Conservation (phyloP, 1,140 invertebrate species). For the Eulimnadia texana region DNA sequence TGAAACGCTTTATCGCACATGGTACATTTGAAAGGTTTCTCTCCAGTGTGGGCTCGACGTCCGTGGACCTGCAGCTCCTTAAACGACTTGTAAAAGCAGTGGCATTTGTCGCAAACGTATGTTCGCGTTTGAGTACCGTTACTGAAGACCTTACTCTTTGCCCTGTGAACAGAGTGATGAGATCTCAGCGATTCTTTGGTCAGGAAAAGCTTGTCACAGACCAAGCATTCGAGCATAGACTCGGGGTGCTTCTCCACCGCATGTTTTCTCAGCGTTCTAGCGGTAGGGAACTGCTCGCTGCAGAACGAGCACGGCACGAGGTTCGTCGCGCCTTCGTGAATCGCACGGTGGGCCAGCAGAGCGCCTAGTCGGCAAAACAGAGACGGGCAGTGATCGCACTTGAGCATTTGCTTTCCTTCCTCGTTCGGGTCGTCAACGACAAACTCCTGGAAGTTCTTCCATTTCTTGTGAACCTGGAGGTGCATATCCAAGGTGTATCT, state of each 20-base stretch:
- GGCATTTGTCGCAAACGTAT: background rate
- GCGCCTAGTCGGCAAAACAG: background rate
- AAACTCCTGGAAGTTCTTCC: background rate
- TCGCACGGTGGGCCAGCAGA: background rate
- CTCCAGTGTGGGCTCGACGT: slow-evolving; percentile 62
- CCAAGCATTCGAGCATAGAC: background rate
- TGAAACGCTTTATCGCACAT: slow-evolving; percentile 69
- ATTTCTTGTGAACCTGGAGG: background rate
- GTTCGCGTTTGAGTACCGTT: too few species aligned
- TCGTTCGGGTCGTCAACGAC: background rate
- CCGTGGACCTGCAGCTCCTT: slow-evolving; percentile 76
- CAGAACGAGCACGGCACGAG: background rate
- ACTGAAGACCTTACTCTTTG: background rate
- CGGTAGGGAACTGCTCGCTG: background rate
- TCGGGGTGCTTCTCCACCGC: background rate
- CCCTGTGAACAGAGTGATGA: background rate
- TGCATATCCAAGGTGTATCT: background rate
- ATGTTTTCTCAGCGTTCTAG: background rate
- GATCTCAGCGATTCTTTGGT: background rate
- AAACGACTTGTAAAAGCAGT: slow-evolving; percentile 62
- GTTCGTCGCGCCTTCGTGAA: background rate
- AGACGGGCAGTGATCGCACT: background rate
- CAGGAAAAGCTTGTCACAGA: background rate
- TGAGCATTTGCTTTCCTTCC: background rate
- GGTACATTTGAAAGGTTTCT: slow-evolving; percentile 55